Evolutionary conservation across 2,888 invertebrate genomes (phyloP), one percentile per base, ranked within the genome.

Genomic region (Phyto melanocephala): DNA sequence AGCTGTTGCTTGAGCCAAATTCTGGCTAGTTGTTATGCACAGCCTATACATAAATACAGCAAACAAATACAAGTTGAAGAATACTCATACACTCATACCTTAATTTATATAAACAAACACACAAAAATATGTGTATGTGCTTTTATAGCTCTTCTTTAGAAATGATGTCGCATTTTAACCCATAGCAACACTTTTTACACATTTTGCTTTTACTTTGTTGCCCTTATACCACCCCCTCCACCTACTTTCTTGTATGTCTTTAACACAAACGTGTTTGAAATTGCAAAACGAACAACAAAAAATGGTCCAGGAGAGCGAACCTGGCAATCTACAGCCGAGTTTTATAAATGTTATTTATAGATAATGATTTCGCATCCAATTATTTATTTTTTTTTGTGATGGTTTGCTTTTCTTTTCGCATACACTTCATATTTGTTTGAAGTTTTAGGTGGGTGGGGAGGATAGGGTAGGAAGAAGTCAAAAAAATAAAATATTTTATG

Each of bases 81-180:
- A n/a, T n/a, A n/a, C n/a, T n/a, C n/a, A n/a, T 47, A 22, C 50
- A 50, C 1, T 22, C 3, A 22, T 17, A 47, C 45, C 2, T 47
- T n/a, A n/a, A 6, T 40, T 13, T 40, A 42, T 42, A 2, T 17
- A 42, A n/a, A 2, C 15, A 42, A 15, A 40, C 15, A 45, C 17
- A 45, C 10, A 17, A 56, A 15, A 1, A 11, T 52, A 1, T 13
- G 40, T 11, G n/a, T 17, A 13, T 15, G 22, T 15, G 6, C 47
- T 15, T 56, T 40, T 5, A 42, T 56, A 15, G 6, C 6, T 28
- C 6, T 45, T 22, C 45, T 33, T 63, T 52, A 74, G 56, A 74
- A 74, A 54, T 47, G 54, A 65, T 65, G 63, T 35, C 58, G 67
- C 24, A 50, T 37, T 76, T 67, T 58, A 67, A 62, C 68, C 68